Base-by-base conservation (phyloP, 2,797 vertebrate species). In the Jordanella pulchra region DNA sequence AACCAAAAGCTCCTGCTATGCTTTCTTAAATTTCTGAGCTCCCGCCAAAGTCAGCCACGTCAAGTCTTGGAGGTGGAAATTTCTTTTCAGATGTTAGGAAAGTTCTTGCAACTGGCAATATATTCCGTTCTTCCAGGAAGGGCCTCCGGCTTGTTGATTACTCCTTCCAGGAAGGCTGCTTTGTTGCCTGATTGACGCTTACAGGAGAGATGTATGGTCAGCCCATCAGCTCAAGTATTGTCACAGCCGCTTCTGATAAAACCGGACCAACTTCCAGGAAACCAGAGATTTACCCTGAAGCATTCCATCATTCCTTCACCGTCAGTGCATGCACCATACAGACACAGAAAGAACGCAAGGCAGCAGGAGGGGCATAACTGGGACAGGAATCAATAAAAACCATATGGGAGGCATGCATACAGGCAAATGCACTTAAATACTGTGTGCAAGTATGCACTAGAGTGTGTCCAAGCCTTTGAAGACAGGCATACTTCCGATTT, bases 241-340 rank as follows among this genome's bases (percentile, higher is more conserved):
- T 93, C 91, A 93, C 92, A 92, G 91, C 91, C 91, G 90, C 89
- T 92, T 92, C 89, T 91, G 92, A 93, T 92, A 92, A 93, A 93
- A 84, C 75, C 84, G 70, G 82, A 88, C 84, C 83, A 83, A 87
- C 90, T 94, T 93, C 92, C 92, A 92, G 92, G 92, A 94, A 94
- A 92, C 89, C 87, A 84, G 87, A 91, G 91, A 91, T 89, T 91
- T 92, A 92, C 89, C 90, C 90, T 91, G 80, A 85, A 84, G 91
- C 90, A 89, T 91, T 93, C 89, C 90, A 90, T 92, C 92, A 91
- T 91, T 93, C 92, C 91, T 92, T 87, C 84, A 87, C 83, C 86
- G 87, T 92, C 91, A 86, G 85, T 27, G 80, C 76, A 69, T 51
- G 76, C 63, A 78, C 51, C 65, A 79, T 51, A 78, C 70, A 70